Base-by-base conservation (phyloP, 2,797 vertebrate genomes). In the Anolis apletophallus region DNA sequence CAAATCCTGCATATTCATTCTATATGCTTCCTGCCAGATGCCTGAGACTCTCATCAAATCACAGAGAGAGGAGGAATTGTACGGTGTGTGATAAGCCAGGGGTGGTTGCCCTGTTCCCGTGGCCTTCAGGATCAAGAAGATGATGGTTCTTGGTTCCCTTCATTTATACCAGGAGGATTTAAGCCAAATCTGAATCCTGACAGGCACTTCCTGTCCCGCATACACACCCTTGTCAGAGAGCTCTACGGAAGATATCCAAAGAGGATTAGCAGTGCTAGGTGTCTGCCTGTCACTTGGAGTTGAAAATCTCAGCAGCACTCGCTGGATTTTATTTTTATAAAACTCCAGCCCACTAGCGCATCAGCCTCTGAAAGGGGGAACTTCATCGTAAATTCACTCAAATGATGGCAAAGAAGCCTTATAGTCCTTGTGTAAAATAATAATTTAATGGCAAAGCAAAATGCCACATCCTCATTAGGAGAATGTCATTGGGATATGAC, bases 251-350 rank as follows among this genome's bases (percentile, higher is more conserved):
- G 91, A 88, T 81, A 92, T 52, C 88, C 89, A 93, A 93, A 94
- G 94, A 93, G 90, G 93, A 94, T 95, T 95, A 95, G 88, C 89
- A 88, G 73, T 93, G 93, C 93, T 93, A 94, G 88, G 88, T 93
- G 96, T 97, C 97, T 97, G 97, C 96, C 97, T 97, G 97, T 97
- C 97, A 97, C 95, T 95, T 97, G 81, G 86, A 83, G 75, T 83
- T 80, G 97, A 97, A 97, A 97, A 96, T 97, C 96, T 96, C 96
- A 95, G 95, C 89, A 93, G 95, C 95, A 95, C 96, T 94, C 95
- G 95, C 96, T 96, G 95, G 92, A 95, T 96, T 96, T 96, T 95
- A 96, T 95, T 96, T 96, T 78, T 79, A 94, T 95, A 95, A 95
- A 87, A 92, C 87, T 85, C 75, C 88, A 88, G 71, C 23, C 59